Evolutionary conservation across 2,888 invertebrate species (phyloP).

Genomic region (Tribolium freemani): DNA sequence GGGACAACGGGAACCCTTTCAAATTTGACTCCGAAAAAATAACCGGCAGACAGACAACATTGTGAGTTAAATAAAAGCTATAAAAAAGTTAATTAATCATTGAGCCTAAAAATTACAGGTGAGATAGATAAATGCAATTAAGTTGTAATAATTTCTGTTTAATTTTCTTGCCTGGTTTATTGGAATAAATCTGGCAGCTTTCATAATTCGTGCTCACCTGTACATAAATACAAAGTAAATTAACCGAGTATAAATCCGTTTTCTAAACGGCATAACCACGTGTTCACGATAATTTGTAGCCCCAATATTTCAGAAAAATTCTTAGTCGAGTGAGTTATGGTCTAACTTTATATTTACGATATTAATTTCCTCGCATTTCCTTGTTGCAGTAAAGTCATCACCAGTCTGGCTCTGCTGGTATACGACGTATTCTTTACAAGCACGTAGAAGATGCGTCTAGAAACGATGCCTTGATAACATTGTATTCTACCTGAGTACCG

Average conservation of each 20-base stretch:
- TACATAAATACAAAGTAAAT: slow-evolving; percentile 66
- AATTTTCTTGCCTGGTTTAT: not conserved
- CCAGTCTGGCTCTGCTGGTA: slow-evolving; percentile 14
- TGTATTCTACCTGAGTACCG: slow-evolving; percentile 59
- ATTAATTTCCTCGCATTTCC: slow-evolving; percentile 66
- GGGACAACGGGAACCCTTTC: too few relatives aligned
- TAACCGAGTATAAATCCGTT: slow-evolving; percentile 64
- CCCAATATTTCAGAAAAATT: slow-evolving; percentile 68
- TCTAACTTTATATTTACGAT: slow-evolving; percentile 69
- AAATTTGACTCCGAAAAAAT: too few relatives aligned
- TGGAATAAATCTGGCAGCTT: slow-evolving; percentile 40
- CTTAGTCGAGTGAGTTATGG: slow-evolving; percentile 66
- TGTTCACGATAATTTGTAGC: slow-evolving; percentile 67
- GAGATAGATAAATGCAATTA: too few relatives aligned
- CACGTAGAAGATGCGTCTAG: slow-evolving; percentile 45
- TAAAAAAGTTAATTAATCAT: too few relatives aligned
- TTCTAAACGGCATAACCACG: slow-evolving; percentile 60
- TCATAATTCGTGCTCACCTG: slow-evolving; percentile 59
- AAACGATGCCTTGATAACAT: slow-evolving; percentile 46
- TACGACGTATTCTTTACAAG: slow-evolving; percentile 18
- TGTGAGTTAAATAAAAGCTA: too few relatives aligned
- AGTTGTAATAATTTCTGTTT: too few relatives aligned
- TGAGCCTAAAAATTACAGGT: too few relatives aligned
- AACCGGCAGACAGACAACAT: too few relatives aligned
- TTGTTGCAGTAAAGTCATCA: slow-evolving; percentile 52